A percentile compares a stretch with the other conserved stretches of the same genome.
These are phyloP conservation scores for Serripes groenlandicus DNA, from an alignment of 2,888 invertebrate species.

Conservation along the genomic window DNA sequence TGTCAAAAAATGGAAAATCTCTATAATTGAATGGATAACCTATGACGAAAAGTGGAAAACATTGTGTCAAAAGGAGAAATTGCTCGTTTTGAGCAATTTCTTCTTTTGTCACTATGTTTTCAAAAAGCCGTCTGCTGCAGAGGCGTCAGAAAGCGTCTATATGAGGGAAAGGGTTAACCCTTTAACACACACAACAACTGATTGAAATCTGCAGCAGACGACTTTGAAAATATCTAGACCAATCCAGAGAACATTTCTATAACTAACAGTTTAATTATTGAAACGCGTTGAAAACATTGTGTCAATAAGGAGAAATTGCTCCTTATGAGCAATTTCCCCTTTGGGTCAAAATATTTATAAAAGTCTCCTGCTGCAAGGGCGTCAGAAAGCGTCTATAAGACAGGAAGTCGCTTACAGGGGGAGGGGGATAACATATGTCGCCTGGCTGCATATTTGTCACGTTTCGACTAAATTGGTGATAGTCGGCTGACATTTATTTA, in stretches of 20 bases:
- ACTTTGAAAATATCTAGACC: no score
- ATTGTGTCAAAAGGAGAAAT: neutral
- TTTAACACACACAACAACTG: neutral
- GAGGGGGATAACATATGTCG: no score
- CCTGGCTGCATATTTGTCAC: no score
- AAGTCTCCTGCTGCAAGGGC: neutral
- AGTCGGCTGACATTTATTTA: no score
- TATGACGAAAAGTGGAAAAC: neutral
- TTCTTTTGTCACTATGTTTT: neutral
- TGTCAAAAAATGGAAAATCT: no score
- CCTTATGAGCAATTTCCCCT: neutral
- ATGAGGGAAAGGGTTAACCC: neutral
- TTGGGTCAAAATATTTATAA: neutral
- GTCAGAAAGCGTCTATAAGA: no score
- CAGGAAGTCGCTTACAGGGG: no score
- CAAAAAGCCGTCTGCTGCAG: neutral
- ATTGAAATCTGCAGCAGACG: neutral
- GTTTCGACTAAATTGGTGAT: no score
- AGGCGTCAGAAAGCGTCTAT: neutral
- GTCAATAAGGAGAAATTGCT: conserved; percentile 13
- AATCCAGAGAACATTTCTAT: no score
- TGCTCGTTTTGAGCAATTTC: neutral
- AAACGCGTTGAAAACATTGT: neutral
- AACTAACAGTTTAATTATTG: neutral
- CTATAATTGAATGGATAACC: no score